phyloP scores from a whole-genome alignment of 2,888 invertebrate genomes.

The Rhopalosiphum nymphaeae region DNA sequence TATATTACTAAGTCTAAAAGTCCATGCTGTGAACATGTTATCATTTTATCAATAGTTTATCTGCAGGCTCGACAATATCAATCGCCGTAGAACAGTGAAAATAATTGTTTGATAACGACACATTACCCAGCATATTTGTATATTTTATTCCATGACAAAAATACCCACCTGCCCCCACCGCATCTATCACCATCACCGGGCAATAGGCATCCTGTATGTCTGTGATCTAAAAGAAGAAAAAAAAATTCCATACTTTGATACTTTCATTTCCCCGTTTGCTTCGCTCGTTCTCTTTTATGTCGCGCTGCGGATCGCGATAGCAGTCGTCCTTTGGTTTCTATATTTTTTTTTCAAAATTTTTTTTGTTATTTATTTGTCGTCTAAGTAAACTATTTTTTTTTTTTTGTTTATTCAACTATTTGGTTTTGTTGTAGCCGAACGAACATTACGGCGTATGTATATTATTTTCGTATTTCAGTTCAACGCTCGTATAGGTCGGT shows the following conservation, averaged over 20 bases:
- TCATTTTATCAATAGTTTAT: no score
- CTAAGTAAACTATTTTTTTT: slow-evolving; percentile 19
- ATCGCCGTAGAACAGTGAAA: no score
- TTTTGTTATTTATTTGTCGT: slow-evolving; percentile 18
- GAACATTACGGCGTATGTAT: neutral
- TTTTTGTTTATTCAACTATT: neutral
- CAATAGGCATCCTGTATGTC: slow-evolving; percentile 52
- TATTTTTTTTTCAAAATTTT: neutral
- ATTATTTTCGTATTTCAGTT: neutral
- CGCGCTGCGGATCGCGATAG: neutral
- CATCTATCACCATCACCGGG: slow-evolving; percentile 41
- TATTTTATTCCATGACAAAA: slow-evolving; percentile 48
- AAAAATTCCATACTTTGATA: slow-evolving; percentile 46
- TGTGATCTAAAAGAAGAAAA: slow-evolving; percentile 14
- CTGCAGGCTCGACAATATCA: no score
- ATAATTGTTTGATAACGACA: neutral
- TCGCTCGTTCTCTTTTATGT: slow-evolving; percentile 40
- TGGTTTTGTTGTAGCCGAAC: slow-evolving; percentile 10
- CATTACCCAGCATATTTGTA: neutral
- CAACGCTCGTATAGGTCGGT: neutral
- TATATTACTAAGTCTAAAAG: no score
- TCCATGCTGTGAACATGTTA: no score
- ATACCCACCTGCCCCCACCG: slow-evolving; percentile 21
- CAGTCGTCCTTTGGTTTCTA: slow-evolving; percentile 5
- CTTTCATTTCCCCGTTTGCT: slow-evolving; percentile 57